Conservation (phyloP, 1,140 invertebrate species). For the Apis cerana region DNA sequence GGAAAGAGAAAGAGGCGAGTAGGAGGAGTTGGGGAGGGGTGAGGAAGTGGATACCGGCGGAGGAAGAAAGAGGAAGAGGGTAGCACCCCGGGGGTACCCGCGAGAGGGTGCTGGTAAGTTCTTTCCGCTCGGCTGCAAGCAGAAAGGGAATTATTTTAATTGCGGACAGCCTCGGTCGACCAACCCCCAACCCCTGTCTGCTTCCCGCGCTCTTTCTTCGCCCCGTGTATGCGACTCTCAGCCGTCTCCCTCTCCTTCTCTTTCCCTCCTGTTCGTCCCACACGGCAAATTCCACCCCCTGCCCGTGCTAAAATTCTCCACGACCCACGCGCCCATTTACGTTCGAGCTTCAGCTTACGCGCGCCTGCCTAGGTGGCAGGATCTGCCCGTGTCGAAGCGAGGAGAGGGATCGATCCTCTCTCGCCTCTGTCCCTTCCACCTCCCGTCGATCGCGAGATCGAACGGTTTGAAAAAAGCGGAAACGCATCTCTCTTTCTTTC, state of each 20-base stretch:
- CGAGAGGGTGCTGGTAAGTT: constrained; percentile 75
- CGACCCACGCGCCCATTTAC: constrained; percentile 45
- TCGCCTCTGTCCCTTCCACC: background rate
- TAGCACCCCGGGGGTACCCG: constrained; percentile 63
- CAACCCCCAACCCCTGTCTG: constrained; percentile 63
- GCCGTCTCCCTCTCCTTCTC: constrained; percentile 41
- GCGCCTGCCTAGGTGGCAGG: constrained; percentile 43
- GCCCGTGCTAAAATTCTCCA: constrained; percentile 37
- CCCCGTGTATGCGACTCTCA: constrained; percentile 47
- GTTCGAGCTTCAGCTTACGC: constrained; percentile 53
- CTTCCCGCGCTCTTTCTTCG: constrained; percentile 52
- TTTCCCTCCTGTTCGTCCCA: constrained; percentile 45
- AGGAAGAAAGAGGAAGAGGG: constrained; percentile 54
- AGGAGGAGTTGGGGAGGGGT: constrained; percentile 28
- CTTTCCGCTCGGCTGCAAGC: constrained; percentile 78
- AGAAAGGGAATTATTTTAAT: constrained; percentile 83
- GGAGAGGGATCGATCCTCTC: background rate
- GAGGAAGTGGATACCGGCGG: constrained; percentile 36
- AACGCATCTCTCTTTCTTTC: no score
- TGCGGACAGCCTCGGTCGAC: constrained; percentile 80
- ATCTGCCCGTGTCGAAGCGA: constrained; percentile 33
- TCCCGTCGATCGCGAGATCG: no score
- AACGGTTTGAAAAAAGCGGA: no score
- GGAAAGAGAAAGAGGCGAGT: constrained; percentile 21
- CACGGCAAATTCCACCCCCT: constrained; percentile 59